Percentiles rank a stretch among this genome's conserved stretches.
Conservation (phyloP, 2,797 vertebrate species). For the Coluber constrictor region DNA sequence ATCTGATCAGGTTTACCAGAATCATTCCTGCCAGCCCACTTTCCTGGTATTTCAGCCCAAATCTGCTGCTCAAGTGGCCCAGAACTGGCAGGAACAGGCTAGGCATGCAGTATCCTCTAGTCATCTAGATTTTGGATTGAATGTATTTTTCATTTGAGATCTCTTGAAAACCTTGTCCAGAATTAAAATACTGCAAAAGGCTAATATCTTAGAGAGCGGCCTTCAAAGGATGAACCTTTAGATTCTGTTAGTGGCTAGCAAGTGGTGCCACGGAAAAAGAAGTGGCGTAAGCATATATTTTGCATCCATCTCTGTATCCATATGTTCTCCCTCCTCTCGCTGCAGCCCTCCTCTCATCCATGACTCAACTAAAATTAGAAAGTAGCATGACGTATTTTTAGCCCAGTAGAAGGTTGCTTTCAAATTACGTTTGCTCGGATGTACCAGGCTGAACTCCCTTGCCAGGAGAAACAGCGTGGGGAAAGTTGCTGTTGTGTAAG, state of each 20-base stretch:
- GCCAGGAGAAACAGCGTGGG: neutral
- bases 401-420: neutral
- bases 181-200: neutral
- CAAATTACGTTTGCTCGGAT: conserved; percentile 14
- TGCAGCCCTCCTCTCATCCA: neutral
- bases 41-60: neutral
- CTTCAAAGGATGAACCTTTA: neutral
- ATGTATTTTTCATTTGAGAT: neutral
- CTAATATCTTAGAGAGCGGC: too few species aligned
- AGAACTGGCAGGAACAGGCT: neutral
- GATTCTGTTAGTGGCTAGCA: too few species aligned
- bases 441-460: conserved; percentile 7
- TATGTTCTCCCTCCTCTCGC: neutral
- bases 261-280: neutral
- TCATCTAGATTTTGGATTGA: too few species aligned
- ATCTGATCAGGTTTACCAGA: neutral
- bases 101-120: too few species aligned
- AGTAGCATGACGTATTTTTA: neutral
- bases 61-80: neutral
- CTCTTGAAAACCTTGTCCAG: neutral
- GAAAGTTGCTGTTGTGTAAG: neutral
- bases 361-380: neutral
- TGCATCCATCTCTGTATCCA: neutral
- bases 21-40: neutral
- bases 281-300: neutral